Conservation (phyloP, 2,888 invertebrate genomes). For the Macrosiphum euphorbiae region DNA sequence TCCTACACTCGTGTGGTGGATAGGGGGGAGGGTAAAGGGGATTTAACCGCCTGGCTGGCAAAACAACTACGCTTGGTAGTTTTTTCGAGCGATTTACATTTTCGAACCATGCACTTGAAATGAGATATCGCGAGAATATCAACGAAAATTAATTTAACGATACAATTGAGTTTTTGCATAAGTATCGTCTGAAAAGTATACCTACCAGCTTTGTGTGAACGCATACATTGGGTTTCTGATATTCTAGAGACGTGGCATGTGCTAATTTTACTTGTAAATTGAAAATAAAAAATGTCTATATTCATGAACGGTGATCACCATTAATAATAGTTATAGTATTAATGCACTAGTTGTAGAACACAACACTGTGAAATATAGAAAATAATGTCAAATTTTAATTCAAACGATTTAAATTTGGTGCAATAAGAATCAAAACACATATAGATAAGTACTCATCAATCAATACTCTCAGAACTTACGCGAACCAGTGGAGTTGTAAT, state of each 20-base stretch:
- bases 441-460: too few species aligned
- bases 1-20: neutral
- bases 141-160: constrained; percentile 54
- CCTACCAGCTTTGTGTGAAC: neutral
- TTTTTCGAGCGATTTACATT: constrained; percentile 30
- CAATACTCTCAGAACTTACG: neutral
- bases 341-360: neutral
- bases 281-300: neutral
- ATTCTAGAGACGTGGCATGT: neutral
- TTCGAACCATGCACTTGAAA: neutral
- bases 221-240: neutral
- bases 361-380: neutral
- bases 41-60: constrained; percentile 43
- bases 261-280: neutral
- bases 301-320: neutral
- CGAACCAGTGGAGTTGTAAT: neutral
- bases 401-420: neutral
- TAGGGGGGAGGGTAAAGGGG: neutral
- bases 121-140: constrained; percentile 21
- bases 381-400: neutral
- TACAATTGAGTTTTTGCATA: constrained; percentile 6
- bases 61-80: constrained; percentile 31
- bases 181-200: neutral
- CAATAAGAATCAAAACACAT: neutral
- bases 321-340: neutral